Evolutionary conservation across 1,140 invertebrate species (phyloP).

Genomic region (Pissodes strobi): DNA sequence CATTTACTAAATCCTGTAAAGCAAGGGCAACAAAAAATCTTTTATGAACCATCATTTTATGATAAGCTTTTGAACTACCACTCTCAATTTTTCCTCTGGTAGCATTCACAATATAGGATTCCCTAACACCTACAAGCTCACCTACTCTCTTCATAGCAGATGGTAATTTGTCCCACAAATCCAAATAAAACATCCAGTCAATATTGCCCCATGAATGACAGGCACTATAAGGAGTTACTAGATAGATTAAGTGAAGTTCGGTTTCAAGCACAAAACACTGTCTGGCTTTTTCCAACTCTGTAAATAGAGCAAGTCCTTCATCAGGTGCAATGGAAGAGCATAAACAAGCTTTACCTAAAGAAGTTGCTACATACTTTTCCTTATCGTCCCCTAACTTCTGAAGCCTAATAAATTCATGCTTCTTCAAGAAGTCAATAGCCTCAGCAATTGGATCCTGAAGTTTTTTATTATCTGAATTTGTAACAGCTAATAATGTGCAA

Average conservation of each 20-base stretch:
- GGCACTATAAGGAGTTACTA: constrained; percentile 86
- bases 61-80: constrained; percentile 39
- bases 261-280: constrained; percentile 90
- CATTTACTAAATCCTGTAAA: constrained; percentile 91
- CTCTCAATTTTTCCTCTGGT: constrained; percentile 65
- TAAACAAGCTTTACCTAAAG: constrained; percentile 88
- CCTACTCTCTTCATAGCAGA: constrained; percentile 83
- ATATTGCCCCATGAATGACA: constrained; percentile 76
- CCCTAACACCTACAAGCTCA: constrained; percentile 87
- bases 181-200: constrained; percentile 88
- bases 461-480: constrained; percentile 27
- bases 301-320: constrained; percentile 86
- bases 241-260: constrained; percentile 93
- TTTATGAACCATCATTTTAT: constrained; percentile 58
- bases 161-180: constrained; percentile 83
- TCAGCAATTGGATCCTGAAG: constrained; percentile 48
- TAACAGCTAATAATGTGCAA: constrained; percentile 66
- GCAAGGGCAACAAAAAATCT: constrained; percentile 92
- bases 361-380: constrained; percentile 74
- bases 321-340: constrained; percentile 90
- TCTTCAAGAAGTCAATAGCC: constrained; percentile 58
- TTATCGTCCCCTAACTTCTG: constrained; percentile 58
- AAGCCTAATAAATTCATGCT: constrained; percentile 63
- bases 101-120: constrained; percentile 82
- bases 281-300: constrained; percentile 88